phyloP scores from a whole-genome alignment of 1,140 invertebrate genomes.

The Drosophila erecta region DNA sequence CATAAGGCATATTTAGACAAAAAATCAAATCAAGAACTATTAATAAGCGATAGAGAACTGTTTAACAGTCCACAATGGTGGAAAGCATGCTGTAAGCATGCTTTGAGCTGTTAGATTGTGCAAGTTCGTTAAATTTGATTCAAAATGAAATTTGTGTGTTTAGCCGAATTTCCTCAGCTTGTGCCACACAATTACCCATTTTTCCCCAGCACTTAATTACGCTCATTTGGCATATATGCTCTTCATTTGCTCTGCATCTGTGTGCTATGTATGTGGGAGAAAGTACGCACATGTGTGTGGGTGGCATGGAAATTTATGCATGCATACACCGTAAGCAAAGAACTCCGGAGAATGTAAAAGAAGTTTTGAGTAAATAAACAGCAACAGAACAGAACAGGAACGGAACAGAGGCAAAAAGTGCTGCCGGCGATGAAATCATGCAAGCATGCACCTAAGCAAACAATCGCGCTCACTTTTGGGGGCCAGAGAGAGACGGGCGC shows the following conservation, averaged over 20 bases:
- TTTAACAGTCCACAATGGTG: background rate
- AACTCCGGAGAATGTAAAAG: conserved; percentile 64
- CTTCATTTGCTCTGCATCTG: conserved; percentile 28
- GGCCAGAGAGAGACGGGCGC: background rate
- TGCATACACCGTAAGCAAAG: conserved; percentile 63
- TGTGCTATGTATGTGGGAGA: conserved; percentile 6
- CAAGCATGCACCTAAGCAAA: conserved; percentile 75
- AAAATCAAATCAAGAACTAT: background rate
- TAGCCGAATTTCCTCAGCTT: background rate
- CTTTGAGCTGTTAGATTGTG: background rate
- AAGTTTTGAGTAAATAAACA: conserved; percentile 79
- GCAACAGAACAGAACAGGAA: conserved; percentile 31
- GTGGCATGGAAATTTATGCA: conserved; percentile 66
- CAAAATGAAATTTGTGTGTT: too few relatives aligned
- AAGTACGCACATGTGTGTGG: conserved; percentile 5
- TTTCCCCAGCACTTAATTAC: conserved; percentile 69
- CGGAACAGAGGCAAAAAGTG: conserved; percentile 49
- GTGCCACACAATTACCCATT: conserved; percentile 12
- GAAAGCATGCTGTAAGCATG: background rate
- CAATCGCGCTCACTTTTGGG: conserved; percentile 37
- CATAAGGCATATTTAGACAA: background rate
- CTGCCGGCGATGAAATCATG: conserved; percentile 76
- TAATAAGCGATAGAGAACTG: too few relatives aligned
- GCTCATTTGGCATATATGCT: conserved; percentile 60
- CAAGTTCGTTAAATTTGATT: background rate